Percentiles rank a stretch among this genome's conserved stretches.
Evolutionary conservation across 2,888 invertebrate species (phyloP).

Genomic region (Trilocha varians): DNA sequence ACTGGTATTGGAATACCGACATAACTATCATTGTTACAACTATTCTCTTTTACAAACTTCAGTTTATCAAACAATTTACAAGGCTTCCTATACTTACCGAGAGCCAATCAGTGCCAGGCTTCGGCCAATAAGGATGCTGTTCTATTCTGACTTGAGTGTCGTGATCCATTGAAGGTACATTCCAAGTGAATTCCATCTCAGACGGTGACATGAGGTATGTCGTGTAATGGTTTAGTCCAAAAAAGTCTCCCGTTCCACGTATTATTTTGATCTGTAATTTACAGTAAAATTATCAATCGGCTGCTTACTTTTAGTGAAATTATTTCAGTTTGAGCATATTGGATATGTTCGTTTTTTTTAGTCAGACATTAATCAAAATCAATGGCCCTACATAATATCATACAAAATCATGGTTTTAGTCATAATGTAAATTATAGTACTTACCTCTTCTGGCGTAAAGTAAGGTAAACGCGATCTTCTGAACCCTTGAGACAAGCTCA

Average conservation of each 20-base stretch:
- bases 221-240: conserved; percentile 75
- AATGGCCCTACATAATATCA: background rate
- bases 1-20: no score
- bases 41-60: no score
- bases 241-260: conserved; percentile 68
- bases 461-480: conserved; percentile 62
- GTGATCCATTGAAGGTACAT: conserved; percentile 46
- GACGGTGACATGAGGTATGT: conserved; percentile 51
- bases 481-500: conserved; percentile 57
- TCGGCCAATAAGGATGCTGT: conserved; percentile 51
- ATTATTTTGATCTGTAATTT: conserved; percentile 44
- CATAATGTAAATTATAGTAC: conserved; percentile 10
- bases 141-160: conserved; percentile 46
- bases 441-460: conserved; percentile 58
- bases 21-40: no score
- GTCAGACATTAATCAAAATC: background rate
- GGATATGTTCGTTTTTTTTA: no score
- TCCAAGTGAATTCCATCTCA: conserved; percentile 33
- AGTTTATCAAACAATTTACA: no score
- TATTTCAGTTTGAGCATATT: no score
- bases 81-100: conserved; percentile 43
- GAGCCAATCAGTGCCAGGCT: conserved; percentile 56
- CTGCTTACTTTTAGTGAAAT: no score
- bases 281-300: no score
- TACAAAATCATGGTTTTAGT: background rate